A percentile compares a stretch with the other conserved stretches of the same genome.
Conservation (phyloP, 2,113 vertebrate species). For the Rafetus swinhoei region DNA sequence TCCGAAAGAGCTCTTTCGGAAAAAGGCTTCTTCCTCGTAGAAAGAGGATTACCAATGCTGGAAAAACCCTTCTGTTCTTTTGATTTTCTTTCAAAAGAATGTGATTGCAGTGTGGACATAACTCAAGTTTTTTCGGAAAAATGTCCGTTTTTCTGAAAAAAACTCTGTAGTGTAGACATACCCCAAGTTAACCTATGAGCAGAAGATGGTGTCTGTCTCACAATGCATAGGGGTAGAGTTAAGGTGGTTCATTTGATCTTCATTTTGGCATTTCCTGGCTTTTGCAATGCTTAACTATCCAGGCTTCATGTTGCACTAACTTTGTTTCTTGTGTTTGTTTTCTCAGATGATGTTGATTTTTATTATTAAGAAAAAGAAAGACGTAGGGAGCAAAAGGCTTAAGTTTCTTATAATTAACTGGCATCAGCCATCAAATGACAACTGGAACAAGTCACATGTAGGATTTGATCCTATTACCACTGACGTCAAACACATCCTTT, state of each 20-base stretch:
- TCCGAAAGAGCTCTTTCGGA: too few relatives aligned
- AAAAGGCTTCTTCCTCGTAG: too few relatives aligned
- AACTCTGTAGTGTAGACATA: too few relatives aligned
- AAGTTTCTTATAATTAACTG: neutral
- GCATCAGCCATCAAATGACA: neutral
- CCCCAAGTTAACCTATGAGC: too few relatives aligned
- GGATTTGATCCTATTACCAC: neutral
- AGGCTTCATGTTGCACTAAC: neutral
- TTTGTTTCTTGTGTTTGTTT: neutral
- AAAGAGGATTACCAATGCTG: too few relatives aligned
- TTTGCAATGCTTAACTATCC: neutral
- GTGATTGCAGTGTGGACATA: too few relatives aligned
- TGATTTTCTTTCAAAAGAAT: too few relatives aligned
- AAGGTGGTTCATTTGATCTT: neutral
- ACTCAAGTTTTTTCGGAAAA: too few relatives aligned
- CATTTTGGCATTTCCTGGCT: constrained; percentile 8
- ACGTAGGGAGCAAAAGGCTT: neutral
- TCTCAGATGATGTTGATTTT: neutral
- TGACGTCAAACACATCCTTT: neutral
- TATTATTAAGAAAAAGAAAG: neutral
- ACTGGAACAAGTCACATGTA: neutral
- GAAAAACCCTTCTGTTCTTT: too few relatives aligned
- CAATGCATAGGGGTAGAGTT: neutral
- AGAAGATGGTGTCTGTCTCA: neutral
- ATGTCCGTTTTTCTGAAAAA: too few relatives aligned